Percentiles rank a stretch among this genome's conserved stretches.
Evolutionary conservation across 2,888 invertebrate species (phyloP).

Genomic region (Gymnocheta viridis): DNA sequence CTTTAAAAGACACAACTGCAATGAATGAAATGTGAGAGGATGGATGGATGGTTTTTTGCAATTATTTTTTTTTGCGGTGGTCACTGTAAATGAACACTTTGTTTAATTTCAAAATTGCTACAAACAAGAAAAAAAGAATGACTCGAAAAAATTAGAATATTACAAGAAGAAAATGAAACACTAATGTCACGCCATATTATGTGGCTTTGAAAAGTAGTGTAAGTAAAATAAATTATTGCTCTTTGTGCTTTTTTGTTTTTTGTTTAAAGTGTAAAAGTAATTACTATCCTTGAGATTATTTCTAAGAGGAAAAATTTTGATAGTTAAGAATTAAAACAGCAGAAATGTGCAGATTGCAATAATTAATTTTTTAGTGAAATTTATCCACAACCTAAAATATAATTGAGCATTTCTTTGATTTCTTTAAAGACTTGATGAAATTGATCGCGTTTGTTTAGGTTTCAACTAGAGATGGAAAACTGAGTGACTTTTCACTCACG

Average conservation of each 20-base stretch:
- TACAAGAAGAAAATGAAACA: background rate
- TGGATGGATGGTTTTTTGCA: background rate
- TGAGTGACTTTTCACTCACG: no score
- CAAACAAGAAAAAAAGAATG: background rate
- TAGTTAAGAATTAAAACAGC: background rate
- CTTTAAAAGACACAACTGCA: background rate
- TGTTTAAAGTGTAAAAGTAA: background rate
- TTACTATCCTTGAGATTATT: background rate
- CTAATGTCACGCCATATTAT: slow-evolving; percentile 3
- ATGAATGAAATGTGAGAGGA: slow-evolving; percentile 21
- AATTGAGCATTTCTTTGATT: no score
- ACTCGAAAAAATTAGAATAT: slow-evolving; percentile 24
- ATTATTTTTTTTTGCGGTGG: slow-evolving; percentile 5
- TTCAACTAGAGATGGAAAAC: no score
- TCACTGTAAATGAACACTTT: slow-evolving; percentile 48
- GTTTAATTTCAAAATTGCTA: slow-evolving; percentile 3
- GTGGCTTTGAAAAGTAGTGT: slow-evolving; percentile 1
- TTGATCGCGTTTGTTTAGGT: no score
- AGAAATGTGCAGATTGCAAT: no score
- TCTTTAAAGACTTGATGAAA: no score
- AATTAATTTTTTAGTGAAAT: no score
- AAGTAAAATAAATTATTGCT: slow-evolving; percentile 9
- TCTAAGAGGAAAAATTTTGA: background rate
- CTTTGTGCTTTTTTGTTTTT: background rate
- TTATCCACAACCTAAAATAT: no score